These are phyloP conservation scores for Bombus confusus DNA, from an alignment of 1,140 invertebrate genomes.

Conservation along the genomic window DNA sequence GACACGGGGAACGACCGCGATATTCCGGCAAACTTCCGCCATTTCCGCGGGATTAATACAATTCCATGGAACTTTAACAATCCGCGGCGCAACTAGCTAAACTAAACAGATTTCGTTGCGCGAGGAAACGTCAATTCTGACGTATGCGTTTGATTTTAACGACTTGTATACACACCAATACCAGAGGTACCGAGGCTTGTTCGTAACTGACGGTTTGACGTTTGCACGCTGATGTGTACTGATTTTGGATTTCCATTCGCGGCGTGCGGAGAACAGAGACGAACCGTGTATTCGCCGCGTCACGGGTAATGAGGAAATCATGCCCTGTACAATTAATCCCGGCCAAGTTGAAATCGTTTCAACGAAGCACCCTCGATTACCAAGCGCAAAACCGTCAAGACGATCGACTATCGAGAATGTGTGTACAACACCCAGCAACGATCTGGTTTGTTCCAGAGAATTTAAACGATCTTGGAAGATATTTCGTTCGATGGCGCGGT, in stretches of 20 bases:
- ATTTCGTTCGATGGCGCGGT: no score
- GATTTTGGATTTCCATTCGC: constrained; percentile 49
- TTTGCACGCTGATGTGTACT: constrained; percentile 50
- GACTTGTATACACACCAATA: constrained; percentile 46
- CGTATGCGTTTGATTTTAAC: constrained; percentile 55
- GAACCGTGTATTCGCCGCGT: background rate
- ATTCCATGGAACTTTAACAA: constrained; percentile 47
- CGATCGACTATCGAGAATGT: background rate
- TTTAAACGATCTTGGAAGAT: no score
- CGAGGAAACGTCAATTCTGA: constrained; percentile 52
- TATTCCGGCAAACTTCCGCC: constrained; percentile 37
- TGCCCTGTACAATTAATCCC: constrained; percentile 50
- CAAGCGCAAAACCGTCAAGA: constrained; percentile 12
- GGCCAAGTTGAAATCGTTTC: constrained; percentile 39
- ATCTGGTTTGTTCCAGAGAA: no score
- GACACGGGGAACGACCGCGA: background rate
- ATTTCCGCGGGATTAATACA: constrained; percentile 49
- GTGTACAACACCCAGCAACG: no score
- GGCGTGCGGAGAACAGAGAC: no score
- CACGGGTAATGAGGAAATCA: constrained; percentile 46
- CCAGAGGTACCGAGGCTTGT: background rate
- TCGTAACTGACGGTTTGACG: constrained; percentile 52
- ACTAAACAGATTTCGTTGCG: constrained; percentile 51
- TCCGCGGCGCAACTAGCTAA: constrained; percentile 46
- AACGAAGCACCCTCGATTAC: constrained; percentile 29